Conservation (phyloP, 2,797 vertebrate species). For the Agapornis canus region DNA sequence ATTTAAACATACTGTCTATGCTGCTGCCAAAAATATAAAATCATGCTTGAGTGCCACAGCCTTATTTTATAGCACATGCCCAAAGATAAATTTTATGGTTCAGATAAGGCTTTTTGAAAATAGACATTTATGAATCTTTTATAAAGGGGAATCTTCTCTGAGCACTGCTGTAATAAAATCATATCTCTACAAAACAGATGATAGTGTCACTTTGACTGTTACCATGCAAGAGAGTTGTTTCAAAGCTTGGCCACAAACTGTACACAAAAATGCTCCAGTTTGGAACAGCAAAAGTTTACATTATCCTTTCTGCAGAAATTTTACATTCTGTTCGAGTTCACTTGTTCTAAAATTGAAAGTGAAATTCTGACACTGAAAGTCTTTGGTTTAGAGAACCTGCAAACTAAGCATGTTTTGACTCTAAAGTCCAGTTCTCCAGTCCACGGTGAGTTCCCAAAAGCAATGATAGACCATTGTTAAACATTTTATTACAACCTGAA, state of each 20-base stretch:
- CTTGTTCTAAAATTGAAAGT: neutral
- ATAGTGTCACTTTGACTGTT: neutral
- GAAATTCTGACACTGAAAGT: neutral
- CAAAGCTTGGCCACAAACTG: neutral
- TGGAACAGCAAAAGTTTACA: neutral
- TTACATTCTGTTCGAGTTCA: neutral
- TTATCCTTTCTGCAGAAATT: neutral
- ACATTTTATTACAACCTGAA: neutral
- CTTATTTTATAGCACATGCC: neutral
- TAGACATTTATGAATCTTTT: constrained; percentile 34
- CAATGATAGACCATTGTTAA: neutral
- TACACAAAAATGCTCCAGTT: neutral
- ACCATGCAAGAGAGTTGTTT: neutral
- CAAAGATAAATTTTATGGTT: constrained; percentile 32
- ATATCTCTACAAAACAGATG: neutral
- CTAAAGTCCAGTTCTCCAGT: neutral
- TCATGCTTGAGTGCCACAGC: neutral
- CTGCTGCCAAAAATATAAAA: constrained; percentile 10
- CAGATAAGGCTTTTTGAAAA: constrained; percentile 22
- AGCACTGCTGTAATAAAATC: neutral
- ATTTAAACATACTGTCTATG: neutral
- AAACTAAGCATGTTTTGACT: neutral
- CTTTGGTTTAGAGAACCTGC: neutral
- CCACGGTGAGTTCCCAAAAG: neutral
- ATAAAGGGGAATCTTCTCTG: neutral